Conservation (phyloP, 2,113 vertebrate species). For the Sporophila hypoxantha region DNA sequence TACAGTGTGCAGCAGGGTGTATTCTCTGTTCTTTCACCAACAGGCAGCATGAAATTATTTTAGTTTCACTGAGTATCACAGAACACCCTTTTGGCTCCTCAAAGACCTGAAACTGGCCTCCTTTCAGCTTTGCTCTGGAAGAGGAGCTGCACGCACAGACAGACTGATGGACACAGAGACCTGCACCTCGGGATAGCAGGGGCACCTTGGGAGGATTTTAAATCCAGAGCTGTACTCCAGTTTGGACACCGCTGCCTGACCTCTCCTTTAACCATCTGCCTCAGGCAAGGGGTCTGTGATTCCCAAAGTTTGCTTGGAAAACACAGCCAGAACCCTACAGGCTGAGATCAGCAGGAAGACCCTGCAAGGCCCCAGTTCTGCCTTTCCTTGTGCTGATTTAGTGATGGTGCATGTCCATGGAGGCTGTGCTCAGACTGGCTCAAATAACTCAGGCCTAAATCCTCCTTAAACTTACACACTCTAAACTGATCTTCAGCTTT, state of each 20-base stretch:
- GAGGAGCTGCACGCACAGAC: background rate
- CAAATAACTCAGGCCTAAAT: background rate
- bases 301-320: background rate
- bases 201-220: background rate
- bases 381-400: background rate
- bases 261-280: background rate
- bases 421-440: background rate
- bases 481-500: background rate
- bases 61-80: background rate
- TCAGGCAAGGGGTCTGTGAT: background rate
- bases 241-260: background rate
- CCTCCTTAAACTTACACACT: background rate
- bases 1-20: background rate
- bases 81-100: background rate
- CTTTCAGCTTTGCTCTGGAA: background rate
- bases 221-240: background rate
- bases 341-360: background rate
- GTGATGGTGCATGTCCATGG: background rate
- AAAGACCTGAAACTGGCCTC: background rate
- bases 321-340: background rate
- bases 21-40: background rate
- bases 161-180: background rate
- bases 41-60: background rate
- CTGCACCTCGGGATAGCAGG: accelerated
- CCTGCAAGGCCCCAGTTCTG: background rate